A percentile compares a stretch with the other conserved stretches of the same genome.
These are phyloP conservation scores for Torymus auratus DNA, from an alignment of 2,888 invertebrate genomes.

Conservation along the genomic window DNA sequence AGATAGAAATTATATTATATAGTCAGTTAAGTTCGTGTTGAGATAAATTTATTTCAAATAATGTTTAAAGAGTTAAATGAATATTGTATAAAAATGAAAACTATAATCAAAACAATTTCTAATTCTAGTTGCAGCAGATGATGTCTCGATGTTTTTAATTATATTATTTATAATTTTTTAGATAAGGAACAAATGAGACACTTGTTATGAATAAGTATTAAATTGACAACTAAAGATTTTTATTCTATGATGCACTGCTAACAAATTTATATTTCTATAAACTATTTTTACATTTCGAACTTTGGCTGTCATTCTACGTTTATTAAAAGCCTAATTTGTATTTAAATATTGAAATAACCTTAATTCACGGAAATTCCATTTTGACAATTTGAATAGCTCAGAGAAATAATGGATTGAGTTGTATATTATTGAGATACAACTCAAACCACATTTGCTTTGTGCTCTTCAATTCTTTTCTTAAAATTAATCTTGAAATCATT, in stretches of 20 bases:
- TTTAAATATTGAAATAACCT: too few species aligned
- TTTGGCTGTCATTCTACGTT: background rate
- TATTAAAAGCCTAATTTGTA: background rate
- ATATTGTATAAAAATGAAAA: constrained; percentile 12
- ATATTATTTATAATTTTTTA: constrained; percentile 39
- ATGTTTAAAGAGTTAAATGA: constrained; percentile 10
- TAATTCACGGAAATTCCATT: too few species aligned
- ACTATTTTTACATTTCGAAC: background rate
- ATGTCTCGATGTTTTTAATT: constrained; percentile 39
- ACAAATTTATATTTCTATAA: constrained; percentile 1
- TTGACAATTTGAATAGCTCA: too few species aligned
- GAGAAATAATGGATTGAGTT: too few species aligned
- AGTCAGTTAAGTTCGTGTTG: constrained; percentile 3
- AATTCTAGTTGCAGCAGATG: constrained; percentile 8
- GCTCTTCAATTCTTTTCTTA: too few species aligned
- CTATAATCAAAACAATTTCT: constrained; percentile 38
- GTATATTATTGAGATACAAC: too few species aligned
- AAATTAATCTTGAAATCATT: too few species aligned
- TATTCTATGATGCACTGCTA: constrained; percentile 3
- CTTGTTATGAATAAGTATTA: constrained; percentile 29
- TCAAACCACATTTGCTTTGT: too few species aligned
- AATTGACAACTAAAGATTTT: constrained; percentile 24
- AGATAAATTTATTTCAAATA: constrained; percentile 8
- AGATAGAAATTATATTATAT: background rate
- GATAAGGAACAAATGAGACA: constrained; percentile 32